Evolutionary conservation across 2,888 invertebrate species (phyloP).

Genomic region (Ectobius pallidus): DNA sequence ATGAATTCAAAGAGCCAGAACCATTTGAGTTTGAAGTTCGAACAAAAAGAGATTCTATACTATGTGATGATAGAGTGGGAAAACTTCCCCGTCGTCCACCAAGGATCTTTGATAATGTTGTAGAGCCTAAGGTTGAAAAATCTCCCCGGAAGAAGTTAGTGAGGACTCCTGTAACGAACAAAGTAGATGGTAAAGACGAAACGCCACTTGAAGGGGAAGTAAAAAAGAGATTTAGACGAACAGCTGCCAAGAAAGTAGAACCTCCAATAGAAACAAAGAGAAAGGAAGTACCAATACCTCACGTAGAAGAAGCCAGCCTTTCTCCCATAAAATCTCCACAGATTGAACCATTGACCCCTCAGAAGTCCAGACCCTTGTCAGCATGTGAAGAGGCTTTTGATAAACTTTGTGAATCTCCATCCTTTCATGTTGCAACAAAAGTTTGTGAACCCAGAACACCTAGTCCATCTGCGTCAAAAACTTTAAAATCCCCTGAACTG

Average conservation of each 20-base stretch:
- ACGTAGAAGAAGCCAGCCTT: conserved; percentile 42
- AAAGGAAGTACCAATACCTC: conserved; percentile 25
- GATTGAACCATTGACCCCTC: conserved; percentile 12
- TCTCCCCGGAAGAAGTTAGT: conserved; percentile 52
- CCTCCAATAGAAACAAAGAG: conserved; percentile 40
- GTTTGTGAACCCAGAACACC: not conserved
- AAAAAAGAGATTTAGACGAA: conserved; percentile 50
- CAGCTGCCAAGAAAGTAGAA: conserved; percentile 48
- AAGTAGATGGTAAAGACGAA: conserved; percentile 45
- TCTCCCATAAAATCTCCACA: conserved; percentile 1
- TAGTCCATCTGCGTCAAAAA: not conserved
- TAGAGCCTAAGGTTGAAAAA: conserved; percentile 48
- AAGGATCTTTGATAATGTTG: conserved; percentile 33
- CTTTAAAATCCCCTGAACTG: conserved; percentile 33
- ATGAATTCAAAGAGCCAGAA: conserved; percentile 89
- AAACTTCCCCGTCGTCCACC: conserved; percentile 22
- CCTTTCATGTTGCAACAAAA: conserved; percentile 57
- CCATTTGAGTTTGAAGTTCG: conserved; percentile 84
- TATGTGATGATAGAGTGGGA: conserved; percentile 11
- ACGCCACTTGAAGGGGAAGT: conserved; percentile 42
- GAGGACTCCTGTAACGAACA: conserved; percentile 44
- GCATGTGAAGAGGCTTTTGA: conserved; percentile 58
- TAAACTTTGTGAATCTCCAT: conserved; percentile 58
- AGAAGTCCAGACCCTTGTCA: conserved; percentile 44
- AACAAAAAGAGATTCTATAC: conserved; percentile 35